A percentile compares a stretch with the other conserved stretches of the same genome.
Conservation (phyloP, 1,140 invertebrate genomes). For the Cydia splendana region DNA sequence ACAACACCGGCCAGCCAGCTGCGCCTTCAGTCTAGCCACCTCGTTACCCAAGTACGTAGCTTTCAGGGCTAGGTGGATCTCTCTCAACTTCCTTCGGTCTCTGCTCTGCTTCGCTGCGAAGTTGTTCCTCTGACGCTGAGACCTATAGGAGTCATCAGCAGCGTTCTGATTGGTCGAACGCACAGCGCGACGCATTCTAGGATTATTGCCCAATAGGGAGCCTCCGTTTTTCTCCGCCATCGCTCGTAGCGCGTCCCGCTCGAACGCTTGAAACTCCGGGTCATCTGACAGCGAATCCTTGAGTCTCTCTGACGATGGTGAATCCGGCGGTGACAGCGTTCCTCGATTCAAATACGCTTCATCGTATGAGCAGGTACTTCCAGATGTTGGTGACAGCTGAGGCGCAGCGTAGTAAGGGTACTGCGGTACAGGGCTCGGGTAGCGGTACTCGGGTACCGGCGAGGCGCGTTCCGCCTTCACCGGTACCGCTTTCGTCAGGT, state of each 20-base stretch:
- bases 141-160: slow-evolving; percentile 89
- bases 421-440: not conserved
- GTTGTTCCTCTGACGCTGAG: slow-evolving; percentile 95
- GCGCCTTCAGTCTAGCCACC: slow-evolving; percentile 41
- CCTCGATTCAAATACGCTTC: not conserved
- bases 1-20: slow-evolving; percentile 38
- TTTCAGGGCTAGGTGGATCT: slow-evolving; percentile 94
- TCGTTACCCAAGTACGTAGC: slow-evolving; percentile 83
- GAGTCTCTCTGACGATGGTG: slow-evolving; percentile 37
- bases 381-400: slow-evolving; percentile 45
- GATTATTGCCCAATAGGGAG: slow-evolving; percentile 80
- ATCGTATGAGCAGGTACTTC: slow-evolving; percentile 39
- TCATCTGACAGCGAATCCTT: slow-evolving; percentile 52
- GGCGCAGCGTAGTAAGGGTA: slow-evolving; percentile 21
- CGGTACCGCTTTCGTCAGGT: slow-evolving; percentile 45
- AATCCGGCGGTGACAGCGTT: slow-evolving; percentile 45
- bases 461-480: slow-evolving; percentile 38
- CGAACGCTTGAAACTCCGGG: slow-evolving; percentile 84
- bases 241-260: slow-evolving; percentile 83
- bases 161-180: slow-evolving; percentile 56
- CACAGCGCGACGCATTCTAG: slow-evolving; percentile 82
- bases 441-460: slow-evolving; percentile 37
- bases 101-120: slow-evolving; percentile 96
- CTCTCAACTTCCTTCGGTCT: slow-evolving; percentile 93
- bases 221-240: slow-evolving; percentile 82